A percentile compares a stretch with the other conserved stretches of the same genome.
These are phyloP conservation scores for Argyresthia albistria DNA, from an alignment of 2,888 invertebrate genomes.

Conservation along the genomic window DNA sequence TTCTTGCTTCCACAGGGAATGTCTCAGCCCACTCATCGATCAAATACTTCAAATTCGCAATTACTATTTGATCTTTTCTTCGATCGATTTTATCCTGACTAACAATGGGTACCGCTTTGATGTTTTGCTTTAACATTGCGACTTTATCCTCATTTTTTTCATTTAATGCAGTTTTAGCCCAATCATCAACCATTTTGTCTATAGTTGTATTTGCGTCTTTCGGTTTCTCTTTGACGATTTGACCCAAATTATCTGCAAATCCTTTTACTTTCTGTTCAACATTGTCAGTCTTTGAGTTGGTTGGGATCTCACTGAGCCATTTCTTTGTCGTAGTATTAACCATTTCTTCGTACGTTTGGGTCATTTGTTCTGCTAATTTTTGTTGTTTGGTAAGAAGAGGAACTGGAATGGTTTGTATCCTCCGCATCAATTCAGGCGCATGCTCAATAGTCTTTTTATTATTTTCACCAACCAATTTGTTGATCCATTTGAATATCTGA, in stretches of 20 bases:
- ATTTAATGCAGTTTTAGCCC: too few relatives aligned
- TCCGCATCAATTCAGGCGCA: conserved; percentile 31
- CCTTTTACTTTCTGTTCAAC: not conserved
- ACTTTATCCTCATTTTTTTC: too few relatives aligned
- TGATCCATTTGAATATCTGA: conserved; percentile 51
- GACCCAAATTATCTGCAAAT: not conserved
- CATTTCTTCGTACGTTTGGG: not conserved
- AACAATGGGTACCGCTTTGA: too few relatives aligned
- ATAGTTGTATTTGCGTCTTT: not conserved
- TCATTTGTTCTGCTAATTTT: not conserved
- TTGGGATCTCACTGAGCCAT: not conserved
- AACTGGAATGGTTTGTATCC: conserved; percentile 29
- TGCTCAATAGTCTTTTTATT: conserved; percentile 25
- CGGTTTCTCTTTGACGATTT: not conserved
- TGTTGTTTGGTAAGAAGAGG: conserved; percentile 17
- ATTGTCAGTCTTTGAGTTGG: not conserved
- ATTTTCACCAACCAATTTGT: conserved; percentile 32
- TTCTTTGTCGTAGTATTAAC: not conserved
- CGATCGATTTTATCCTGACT: too few relatives aligned
- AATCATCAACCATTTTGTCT: too few relatives aligned
- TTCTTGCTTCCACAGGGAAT: too few relatives aligned
- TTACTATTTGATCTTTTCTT: too few relatives aligned
- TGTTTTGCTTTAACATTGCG: too few relatives aligned
- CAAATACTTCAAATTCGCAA: too few relatives aligned
- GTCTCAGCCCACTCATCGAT: too few relatives aligned